Conservation (phyloP, 2,113 vertebrate genomes). For the Blennius ocellaris region DNA sequence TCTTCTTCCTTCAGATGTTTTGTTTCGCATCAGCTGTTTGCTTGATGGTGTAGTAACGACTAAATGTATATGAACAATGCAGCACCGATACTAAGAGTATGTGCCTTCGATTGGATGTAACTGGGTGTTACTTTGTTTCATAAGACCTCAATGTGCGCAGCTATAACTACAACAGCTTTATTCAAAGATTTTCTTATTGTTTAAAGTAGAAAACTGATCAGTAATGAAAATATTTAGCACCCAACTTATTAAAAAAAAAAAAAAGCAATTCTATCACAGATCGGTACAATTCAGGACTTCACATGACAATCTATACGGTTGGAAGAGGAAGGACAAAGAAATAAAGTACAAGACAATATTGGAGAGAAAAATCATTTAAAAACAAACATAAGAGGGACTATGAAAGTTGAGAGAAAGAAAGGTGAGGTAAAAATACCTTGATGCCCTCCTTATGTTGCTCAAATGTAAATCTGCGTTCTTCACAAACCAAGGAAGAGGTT, state of each 20-base stretch:
- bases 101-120: neutral
- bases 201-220: too few species aligned
- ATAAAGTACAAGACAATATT: too few species aligned
- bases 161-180: neutral
- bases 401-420: too few species aligned
- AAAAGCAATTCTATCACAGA: too few species aligned
- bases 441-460: neutral
- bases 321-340: too few species aligned
- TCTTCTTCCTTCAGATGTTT: constrained; percentile 11
- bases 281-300: too few species aligned
- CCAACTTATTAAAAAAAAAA: too few species aligned
- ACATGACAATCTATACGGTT: too few species aligned
- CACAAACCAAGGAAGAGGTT: constrained; percentile 13
- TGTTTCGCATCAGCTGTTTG: constrained; percentile 2
- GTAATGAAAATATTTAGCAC: too few species aligned
- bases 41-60: constrained; percentile 5
- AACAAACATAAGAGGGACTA: too few species aligned
- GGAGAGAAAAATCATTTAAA: too few species aligned
- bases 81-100: neutral
- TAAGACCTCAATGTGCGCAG: neutral
- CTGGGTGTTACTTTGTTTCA: neutral
- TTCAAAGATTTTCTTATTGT: neutral
- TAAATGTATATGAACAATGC: neutral
- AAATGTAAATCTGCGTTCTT: constrained; percentile 4
- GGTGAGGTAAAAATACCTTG: neutral